Percentiles rank a stretch among this genome's conserved stretches.
These are phyloP conservation scores for Apistogramma diplotaenia DNA, from an alignment of 2,113 vertebrate species.

Conservation along the genomic window DNA sequence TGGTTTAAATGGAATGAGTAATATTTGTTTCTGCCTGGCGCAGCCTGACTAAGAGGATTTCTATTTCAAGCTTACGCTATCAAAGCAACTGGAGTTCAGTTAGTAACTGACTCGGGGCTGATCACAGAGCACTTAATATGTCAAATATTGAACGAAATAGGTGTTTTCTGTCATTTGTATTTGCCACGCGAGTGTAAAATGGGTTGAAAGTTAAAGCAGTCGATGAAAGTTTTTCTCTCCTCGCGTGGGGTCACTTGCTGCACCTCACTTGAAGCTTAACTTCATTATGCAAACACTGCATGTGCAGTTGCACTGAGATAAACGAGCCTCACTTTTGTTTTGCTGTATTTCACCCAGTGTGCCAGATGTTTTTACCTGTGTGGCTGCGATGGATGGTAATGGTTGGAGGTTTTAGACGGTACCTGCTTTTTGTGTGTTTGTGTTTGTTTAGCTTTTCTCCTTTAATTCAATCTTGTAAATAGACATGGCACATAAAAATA, in stretches of 20 bases:
- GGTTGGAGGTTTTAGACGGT: neutral
- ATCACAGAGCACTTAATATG: slow-evolving; percentile 6
- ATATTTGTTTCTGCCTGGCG: slow-evolving; percentile 2
- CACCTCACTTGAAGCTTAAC: neutral
- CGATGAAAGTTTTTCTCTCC: neutral
- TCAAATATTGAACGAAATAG: neutral
- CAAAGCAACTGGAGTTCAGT: neutral
- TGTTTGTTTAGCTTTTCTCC: neutral
- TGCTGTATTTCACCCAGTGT: neutral
- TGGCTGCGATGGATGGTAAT: neutral
- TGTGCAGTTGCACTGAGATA: neutral
- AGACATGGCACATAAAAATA: neutral
- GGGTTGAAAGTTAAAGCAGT: neutral
- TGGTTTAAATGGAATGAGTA: neutral
- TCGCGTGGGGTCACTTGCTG: neutral
- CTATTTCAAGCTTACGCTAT: neutral
- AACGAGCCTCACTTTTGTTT: neutral
- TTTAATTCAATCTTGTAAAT: neutral
- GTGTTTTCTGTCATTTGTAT: neutral
- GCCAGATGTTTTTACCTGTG: neutral
- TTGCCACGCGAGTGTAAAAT: neutral
- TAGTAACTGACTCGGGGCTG: neutral
- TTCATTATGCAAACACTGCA: neutral
- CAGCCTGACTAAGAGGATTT: slow-evolving; percentile 7
- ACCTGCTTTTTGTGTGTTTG: neutral